Conservation (phyloP, 2,888 invertebrate species). For the Cloeon dipterum region DNA sequence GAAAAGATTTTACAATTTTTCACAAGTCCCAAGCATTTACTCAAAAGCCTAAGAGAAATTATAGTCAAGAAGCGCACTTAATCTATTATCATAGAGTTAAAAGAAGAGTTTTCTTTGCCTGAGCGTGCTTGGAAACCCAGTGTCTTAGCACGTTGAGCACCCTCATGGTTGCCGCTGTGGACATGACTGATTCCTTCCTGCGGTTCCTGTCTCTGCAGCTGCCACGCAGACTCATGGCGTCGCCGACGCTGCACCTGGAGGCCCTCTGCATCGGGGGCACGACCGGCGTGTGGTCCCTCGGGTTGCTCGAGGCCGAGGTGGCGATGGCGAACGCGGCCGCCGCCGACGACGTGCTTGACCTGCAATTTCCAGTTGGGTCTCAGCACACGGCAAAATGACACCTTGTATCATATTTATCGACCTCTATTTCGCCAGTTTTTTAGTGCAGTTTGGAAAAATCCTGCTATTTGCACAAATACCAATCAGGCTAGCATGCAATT, state of each 20-base stretch:
- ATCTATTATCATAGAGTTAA: too few species aligned
- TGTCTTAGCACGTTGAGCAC: constrained; percentile 75
- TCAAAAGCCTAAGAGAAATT: too few species aligned
- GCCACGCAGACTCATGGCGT: constrained; percentile 13
- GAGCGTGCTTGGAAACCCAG: constrained; percentile 79
- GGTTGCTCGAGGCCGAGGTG: constrained; percentile 68
- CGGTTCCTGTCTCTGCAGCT: constrained; percentile 25
- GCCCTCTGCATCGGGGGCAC: constrained; percentile 4
- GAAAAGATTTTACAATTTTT: constrained; percentile 7
- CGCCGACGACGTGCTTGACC: constrained; percentile 68
- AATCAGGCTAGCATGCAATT: too few species aligned
- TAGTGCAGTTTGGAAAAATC: too few species aligned
- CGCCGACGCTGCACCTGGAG: constrained; percentile 14
- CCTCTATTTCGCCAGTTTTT: too few species aligned
- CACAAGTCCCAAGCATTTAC: too few species aligned
- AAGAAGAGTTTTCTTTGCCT: constrained; percentile 21
- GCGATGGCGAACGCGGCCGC: constrained; percentile 81
- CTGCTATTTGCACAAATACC: too few species aligned
- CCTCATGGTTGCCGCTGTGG: constrained; percentile 83
- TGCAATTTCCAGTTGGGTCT: too few species aligned
- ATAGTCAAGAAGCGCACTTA: too few species aligned
- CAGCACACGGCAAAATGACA: too few species aligned
- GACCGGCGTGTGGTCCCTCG: constrained; percentile 32
- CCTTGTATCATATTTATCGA: too few species aligned
- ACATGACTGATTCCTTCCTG: constrained; percentile 54